Percentiles rank a stretch among this genome's conserved stretches.
Conservation (phyloP, 2,113 vertebrate genomes). For the Cephalopholis sonnerati region DNA sequence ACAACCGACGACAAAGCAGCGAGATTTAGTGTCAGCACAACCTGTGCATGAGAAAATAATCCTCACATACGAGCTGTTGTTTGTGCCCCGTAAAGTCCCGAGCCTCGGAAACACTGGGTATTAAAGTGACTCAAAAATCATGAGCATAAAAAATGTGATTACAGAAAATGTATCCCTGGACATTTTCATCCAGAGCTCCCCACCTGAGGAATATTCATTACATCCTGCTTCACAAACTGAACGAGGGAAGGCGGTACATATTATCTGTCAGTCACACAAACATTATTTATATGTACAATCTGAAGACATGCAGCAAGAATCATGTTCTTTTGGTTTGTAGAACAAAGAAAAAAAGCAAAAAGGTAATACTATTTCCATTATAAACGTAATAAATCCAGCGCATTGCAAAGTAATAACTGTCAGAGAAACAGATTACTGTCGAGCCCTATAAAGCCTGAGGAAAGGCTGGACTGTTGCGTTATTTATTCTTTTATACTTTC, state of each 20-base stretch:
- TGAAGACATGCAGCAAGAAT: constrained; percentile 36
- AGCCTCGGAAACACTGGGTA: neutral
- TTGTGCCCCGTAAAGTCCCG: neutral
- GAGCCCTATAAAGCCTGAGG: constrained; percentile 52
- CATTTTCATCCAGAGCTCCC: constrained; percentile 9
- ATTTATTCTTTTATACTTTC: constrained; percentile 64
- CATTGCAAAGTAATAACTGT: constrained; percentile 72
- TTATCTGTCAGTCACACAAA: constrained; percentile 39
- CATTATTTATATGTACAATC: constrained; percentile 30
- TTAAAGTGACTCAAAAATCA: constrained; percentile 23
- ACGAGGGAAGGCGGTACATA: constrained; percentile 5
- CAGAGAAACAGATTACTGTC: constrained; percentile 69
- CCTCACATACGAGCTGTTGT: constrained; percentile 22
- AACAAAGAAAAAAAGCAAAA: constrained; percentile 11
- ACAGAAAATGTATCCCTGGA: constrained; percentile 48
- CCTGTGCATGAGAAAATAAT: constrained; percentile 27
- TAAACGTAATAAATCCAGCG: constrained; percentile 65
- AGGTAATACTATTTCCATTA: constrained; percentile 69
- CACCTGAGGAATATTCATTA: constrained; percentile 45
- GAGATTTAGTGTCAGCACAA: constrained; percentile 26
- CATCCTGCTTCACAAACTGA: constrained; percentile 19
- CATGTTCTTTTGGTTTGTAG: constrained; percentile 34
- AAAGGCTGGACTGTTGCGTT: constrained; percentile 44
- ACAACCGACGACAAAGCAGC: constrained; percentile 5
- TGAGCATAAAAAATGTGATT: constrained; percentile 36